Evolutionary conservation across 2,797 vertebrate genomes (phyloP), one percentile per base, ranked within the genome.

Genomic region (Huso huso): DNA sequence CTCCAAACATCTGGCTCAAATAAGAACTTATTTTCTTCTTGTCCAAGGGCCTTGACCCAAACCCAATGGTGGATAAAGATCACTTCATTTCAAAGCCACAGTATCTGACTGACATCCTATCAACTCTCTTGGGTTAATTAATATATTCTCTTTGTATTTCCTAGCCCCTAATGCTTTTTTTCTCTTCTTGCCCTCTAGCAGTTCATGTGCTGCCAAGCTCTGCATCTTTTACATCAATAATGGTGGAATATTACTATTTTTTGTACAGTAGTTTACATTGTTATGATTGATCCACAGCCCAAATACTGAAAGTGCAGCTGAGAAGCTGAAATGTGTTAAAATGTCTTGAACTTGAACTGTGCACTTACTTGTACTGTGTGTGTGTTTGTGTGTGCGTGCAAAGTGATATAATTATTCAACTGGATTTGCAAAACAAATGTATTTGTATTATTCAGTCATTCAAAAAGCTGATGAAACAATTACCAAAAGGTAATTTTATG

Each of bases 1-100:
- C 84, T 83, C 78, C 73, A 73, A 91, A 95, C 94, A 97, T 95
- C 94, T 97, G 95, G 87, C 90, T 95, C 82, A 81, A 91, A 93
- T 93, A 87, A 88, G 80, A 79, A 73, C 18, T 70, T 81, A 78
- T 81, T 75, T 74, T 75, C 74, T 72, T 80, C 80, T 78, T 83
- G 84, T 79, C 80, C 78, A 65, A 74, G 85, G 86, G 88, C 90
- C 82, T 49, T 78, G 89, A 93, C 91, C 92, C 86, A 85, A 81
- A 83, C 84, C 82, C 81, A 81, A 86, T 78, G 75, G 76, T 79
- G 83, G 81, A 87, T 85, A 87, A 85, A 85, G 81, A 85, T 85
- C 87, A 85, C 84, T 69, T 81, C 76, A 86, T 90, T 88, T 85
- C 83, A 82, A 88, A 87, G 83, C 76, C 73, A 66, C 37, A 59